Evolutionary conservation across 2,113 vertebrate species (phyloP), one percentile per base, ranked within the genome.

Genomic region (Empidonax traillii): DNA sequence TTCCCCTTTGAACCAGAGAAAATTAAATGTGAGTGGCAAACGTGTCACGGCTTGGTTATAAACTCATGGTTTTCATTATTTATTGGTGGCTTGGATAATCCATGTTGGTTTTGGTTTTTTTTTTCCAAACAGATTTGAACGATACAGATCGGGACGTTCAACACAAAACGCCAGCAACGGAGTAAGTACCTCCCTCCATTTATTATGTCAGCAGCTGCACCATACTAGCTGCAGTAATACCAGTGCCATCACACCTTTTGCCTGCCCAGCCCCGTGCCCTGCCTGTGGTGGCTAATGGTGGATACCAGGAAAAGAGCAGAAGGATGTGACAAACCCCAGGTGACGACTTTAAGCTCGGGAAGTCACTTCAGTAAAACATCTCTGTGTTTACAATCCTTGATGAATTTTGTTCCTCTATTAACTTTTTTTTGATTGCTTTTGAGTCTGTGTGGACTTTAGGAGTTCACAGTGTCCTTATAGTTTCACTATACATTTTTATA

Each of bases 101-200:
- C 28, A 8, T 33, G 31, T 35, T 65, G 53, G 4, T 4, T 0
- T 33, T 73, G 35, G 43, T 49, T 10, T 10, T 37, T 78, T 8
- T 59, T 62, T 90, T 35, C 25, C 52, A 21, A 3, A 72, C 95
- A 99, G 99, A 97, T 99, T 99, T 33, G 99, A 99, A 84, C 96
- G 99, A 75, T 99, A 99, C 93, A 97, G 99, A 68, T 98, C 98
- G 0, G 99, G 99, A 84, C 98, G 99, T 87, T 97, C 98, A 2
- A 98, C 98, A 86, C 99, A 99, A 94, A 98, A 97, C 14, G 92
- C 98, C 97, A 99, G 98, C 96, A 99, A 99, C 33, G 99, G 99
- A 95, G 99, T 99, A 98, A 99, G 99, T 98, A 79, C 83, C 67
- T 43, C 12, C 6, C 17, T 76, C 10, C 46, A 11, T 4, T 59